Base-by-base conservation (phyloP, 2,113 vertebrate genomes). In the Antechinus stuartii region DNA sequence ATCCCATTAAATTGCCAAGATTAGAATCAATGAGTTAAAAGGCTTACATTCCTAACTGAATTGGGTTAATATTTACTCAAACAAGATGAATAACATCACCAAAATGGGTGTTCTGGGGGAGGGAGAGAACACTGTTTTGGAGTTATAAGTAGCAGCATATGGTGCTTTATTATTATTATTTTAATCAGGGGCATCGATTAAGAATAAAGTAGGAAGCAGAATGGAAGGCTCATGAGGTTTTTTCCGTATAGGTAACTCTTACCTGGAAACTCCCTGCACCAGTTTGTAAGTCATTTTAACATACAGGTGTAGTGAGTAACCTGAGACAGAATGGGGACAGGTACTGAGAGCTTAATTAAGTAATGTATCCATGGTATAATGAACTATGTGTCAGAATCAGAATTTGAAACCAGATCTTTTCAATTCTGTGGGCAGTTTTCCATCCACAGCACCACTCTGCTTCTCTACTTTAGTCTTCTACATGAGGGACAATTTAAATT, bases 11-110 rank as follows among this genome's bases (percentile, higher is more conserved):
- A 68, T 95, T 93, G 68, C n/a, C 68, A 93, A 54, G 47, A 91
- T 96, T 42, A 42, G 68, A 84, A 84, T 84, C 68, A 84, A 22
- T 84, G 68, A 84, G 89, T 96, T 96, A 92, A 96, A 95, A 97
- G 94, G 35, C 89, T 68, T 52, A 47, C 91, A 93, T 84, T 95
- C 94, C 92, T 90, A 61, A 52, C 12, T 91, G 46, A 42, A 26
- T 92, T 53, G 25, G 90, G 55, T 89, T 22, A 47, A 46, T 35
- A 92, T 91, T 46, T 90, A 7, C 26, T 22, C 47, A 95, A 27
- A 91, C 89, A 50, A 50, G 42, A 89, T 89, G 96, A 95, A 89
- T 95, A 92, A 96, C 92, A 93, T 90, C 92, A 46, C 14, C 54
- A 68, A 46, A 89, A 94, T 27, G n/a, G 42, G 68, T 0, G n/a